Evolutionary conservation across 2,113 vertebrate genomes (phyloP).

Genomic region (Rhinolophus sinicus): DNA sequence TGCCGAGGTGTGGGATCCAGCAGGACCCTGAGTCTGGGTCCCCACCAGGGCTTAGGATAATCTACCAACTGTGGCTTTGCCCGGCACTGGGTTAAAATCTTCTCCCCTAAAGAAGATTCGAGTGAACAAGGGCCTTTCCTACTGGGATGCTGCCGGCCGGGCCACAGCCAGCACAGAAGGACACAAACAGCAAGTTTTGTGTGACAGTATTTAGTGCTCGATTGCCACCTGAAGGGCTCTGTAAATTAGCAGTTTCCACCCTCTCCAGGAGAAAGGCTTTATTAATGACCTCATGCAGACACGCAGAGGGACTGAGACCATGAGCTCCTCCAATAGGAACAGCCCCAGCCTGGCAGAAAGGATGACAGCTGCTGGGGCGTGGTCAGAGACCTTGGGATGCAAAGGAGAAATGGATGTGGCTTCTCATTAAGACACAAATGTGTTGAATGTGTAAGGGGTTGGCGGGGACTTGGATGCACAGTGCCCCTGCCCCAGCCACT

Average conservation of each 20-base stretch:
- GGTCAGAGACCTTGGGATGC: not conserved
- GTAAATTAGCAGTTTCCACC: not conserved
- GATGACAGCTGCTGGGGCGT: not conserved
- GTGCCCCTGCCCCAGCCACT: not conserved
- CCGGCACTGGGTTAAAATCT: not conserved
- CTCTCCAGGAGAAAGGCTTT: not conserved
- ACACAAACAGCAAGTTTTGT: too few species aligned
- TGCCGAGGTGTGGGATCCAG: not conserved
- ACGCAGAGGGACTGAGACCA: not conserved
- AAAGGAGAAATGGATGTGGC: not conserved
- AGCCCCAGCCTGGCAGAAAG: not conserved
- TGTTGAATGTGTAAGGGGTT: not conserved
- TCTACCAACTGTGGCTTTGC: not conserved
- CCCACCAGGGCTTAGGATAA: not conserved
- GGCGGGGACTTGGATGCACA: not conserved
- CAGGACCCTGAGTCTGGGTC: fast-evolving
- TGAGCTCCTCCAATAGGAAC: not conserved
- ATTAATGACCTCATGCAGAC: not conserved
- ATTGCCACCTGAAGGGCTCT: not conserved
- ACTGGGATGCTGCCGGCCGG: not conserved
- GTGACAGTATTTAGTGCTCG: not conserved
- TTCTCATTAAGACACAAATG: not conserved
- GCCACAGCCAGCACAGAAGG: not conserved
- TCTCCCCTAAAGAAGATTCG: not conserved
- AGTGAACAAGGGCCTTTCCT: not conserved